Base-by-base conservation (phyloP, 2,113 vertebrate genomes). In the Ammospiza caudacuta region DNA sequence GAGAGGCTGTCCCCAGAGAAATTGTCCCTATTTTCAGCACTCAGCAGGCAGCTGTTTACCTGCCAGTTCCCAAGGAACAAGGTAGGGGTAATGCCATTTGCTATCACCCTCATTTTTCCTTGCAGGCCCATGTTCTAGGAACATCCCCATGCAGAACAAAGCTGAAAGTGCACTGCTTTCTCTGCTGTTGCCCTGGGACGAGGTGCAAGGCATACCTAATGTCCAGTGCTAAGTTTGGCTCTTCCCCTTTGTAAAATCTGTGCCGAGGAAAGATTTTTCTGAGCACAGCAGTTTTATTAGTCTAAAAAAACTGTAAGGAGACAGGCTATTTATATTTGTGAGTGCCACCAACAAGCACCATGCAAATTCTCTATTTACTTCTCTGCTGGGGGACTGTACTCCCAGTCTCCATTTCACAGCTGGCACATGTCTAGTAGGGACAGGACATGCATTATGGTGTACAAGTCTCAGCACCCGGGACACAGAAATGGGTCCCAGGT, bases 21-120 rank as follows among this genome's bases (percentile, higher is more conserved):
- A n/a, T 68, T 78, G 57, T 67, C 29, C 19, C 31, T 3, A 0
- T 51, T 93, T 54, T 46, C 16, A n/a, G 28, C 31, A 47, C 9
- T 9, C 16, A 72, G 41, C 16, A 39, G 57, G 27, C 27, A 72
- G 35, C 67, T 58, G 18, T 66, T 90, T 55, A 39, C 52, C 52
- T 82, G 29, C 27, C 24, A 15, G 21, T 31, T 91, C 39, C 72
- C 57, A 19, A 73, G 57, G 47, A 35, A 43, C 47, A 47, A 13
- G 0, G 2, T 28, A 8, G 7, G 14, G 9, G 10, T 47, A 55
- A 55, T 57, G 37, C n/a, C 6, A 0, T 47, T 72, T 52, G 24
- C 66, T 81, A 15, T 43, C 27, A 20, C 12, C 6, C 23, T 89
- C 7, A 11, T 31, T 82, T 57, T 70, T 4, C 21, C 27, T 61